Evolutionary conservation across 2,888 invertebrate species (phyloP), one percentile per base, ranked within the genome.

Genomic region (Cheilosia vulpina): DNA sequence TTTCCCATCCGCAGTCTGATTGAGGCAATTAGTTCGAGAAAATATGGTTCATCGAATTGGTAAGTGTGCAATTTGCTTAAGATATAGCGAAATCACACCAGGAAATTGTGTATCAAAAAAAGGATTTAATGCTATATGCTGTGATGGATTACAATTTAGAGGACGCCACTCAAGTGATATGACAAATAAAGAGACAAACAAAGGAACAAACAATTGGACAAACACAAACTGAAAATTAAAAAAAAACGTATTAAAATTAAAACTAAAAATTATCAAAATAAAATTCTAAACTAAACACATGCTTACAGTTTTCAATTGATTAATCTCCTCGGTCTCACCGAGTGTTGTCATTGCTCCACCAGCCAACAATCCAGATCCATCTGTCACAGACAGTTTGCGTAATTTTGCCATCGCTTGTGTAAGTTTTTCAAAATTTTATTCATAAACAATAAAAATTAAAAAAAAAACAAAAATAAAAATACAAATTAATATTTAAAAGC

Each of bases 301-400:
- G 91, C 92, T 92, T 92, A 92, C 92, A 90, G 91, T 90, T 91
- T 91, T 91, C 85, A 92, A 90, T 89, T 91, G 91, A 91, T 90
- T 91, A 87, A 92, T 89, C 89, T 92, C 92, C 89, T 92, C 91
- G 84, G 89, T 89, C 87, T 91, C 91, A 87, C 89, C 89, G 63
- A 72, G 21, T 34, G 69, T 41, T 55, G 88, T 80, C 87, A 85
- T 87, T 58, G 75, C 71, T 87, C 87, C 89, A 87, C 82, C 89
- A 87, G 88, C 81, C 75, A 88, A 87, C 87, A 88, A 87, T 80
- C 84, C 88, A 79, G 78, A 55, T n/a, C 69, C 71, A 60, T 87
- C 88, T 47, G 87, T 41, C 19, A 58, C 78, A 15, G 80, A 79
- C 45, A 87, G 45, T 69, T 87, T 82, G 50, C 73, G 84, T 50